These are phyloP conservation scores for Tromatobia lineatoria DNA, from an alignment of 2,888 invertebrate genomes.

Conservation along the genomic window DNA sequence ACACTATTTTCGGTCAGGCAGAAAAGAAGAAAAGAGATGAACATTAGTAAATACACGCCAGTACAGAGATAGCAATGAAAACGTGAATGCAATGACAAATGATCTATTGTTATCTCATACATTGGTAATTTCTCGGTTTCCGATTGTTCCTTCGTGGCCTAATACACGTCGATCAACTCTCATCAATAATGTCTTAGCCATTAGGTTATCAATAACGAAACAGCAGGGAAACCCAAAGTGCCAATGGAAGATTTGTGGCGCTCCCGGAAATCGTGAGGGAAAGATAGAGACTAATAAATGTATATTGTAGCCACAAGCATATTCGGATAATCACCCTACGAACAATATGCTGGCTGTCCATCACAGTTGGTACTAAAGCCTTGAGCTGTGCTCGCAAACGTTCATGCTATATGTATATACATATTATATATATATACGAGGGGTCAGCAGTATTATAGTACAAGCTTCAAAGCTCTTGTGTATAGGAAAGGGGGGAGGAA, in stretches of 20 bases:
- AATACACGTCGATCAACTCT: not conserved
- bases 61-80: not conserved
- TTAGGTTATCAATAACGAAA: conserved; percentile 15
- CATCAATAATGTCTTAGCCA: conserved; percentile 17
- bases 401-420: not conserved
- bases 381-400: not conserved
- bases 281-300: conserved; percentile 30
- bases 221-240: not conserved
- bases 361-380: not conserved
- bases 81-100: not conserved
- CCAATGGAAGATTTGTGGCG: not conserved
- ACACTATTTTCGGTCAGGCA: conserved; percentile 88
- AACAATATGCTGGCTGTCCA: not conserved
- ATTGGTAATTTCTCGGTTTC: conserved; percentile 9
- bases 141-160: not conserved
- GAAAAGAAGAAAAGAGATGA: not conserved
- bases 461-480: not conserved
- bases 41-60: conserved; percentile 3
- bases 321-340: conserved; percentile 13
- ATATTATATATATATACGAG: not conserved
- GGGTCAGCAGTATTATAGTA: not conserved
- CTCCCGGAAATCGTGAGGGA: conserved; percentile 1
- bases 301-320: not conserved
- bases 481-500: not conserved
- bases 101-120: not conserved